Evolutionary conservation across 2,797 vertebrate genomes (phyloP), one percentile per base, ranked within the genome.

Genomic region (Enteromius trimaculatus): DNA sequence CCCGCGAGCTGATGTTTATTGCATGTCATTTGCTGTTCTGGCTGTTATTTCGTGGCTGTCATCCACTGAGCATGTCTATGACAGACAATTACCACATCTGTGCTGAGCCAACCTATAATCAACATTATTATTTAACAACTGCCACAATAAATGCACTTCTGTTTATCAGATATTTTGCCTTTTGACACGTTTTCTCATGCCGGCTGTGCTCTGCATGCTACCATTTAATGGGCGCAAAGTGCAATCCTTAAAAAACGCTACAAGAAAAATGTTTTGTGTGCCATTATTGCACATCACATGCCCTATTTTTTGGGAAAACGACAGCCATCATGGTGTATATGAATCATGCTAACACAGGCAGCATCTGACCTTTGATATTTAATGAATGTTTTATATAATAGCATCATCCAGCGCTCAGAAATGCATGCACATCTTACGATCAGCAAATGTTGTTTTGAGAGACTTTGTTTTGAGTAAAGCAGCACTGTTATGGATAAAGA

Each of bases 51-150:
- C 96, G 93, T 93, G 93, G 91, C 95, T 96, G 95, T 96, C 95
- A 96, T 93, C 94, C 94, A 94, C 94, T 7, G 60, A 14, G 1
- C 93, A 95, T 94, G 96, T 96, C 95, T 96, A 96, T 96, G 96
- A 96, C 95, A 95, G 95, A 96, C 96, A 96, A 96, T 96, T 96
- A 96, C 95, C 94, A 94, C 94, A 95, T 96, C 95, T 96, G 95
- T 95, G 94, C 95, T 94, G 95, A 96, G 96, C 95, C 93, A 96
- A 94, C 96, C 97, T 96, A 97, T 98, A 97, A 98, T 97, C 97
- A 95, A 92, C 92, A 92, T 96, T 94, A 96, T 97, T 96, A 96
- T 97, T 96, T 96, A 96, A 96, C 95, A 95, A 96, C 96, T 96
- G 95, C 93, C 91, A 94, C 94, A 95, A 95, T 96, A 96, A 96